Conservation (phyloP, 2,888 invertebrate genomes). For the Andrena bucephala region DNA sequence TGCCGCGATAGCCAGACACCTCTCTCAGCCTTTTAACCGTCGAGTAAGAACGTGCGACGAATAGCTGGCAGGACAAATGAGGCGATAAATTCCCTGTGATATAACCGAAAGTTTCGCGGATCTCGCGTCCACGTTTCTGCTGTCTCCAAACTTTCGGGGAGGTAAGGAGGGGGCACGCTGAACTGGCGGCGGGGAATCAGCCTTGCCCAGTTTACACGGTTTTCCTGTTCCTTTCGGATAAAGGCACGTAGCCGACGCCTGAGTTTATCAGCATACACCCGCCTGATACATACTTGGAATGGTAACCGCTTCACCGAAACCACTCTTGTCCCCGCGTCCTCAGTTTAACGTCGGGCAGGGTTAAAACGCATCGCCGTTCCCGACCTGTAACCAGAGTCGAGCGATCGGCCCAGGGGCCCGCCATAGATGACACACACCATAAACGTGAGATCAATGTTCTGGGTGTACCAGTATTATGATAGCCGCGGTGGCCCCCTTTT, state of each 20-base stretch:
- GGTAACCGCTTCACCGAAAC: too few species aligned
- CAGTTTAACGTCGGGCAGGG: neutral
- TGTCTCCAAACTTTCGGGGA: constrained; percentile 44
- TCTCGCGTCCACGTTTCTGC: constrained; percentile 44
- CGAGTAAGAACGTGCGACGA: constrained; percentile 80
- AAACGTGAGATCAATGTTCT: constrained; percentile 75
- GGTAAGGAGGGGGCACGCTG: neutral
- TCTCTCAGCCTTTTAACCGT: constrained; percentile 66
- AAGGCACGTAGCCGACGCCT: neutral
- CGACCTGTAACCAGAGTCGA: constrained; percentile 47
- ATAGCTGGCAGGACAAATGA: constrained; percentile 74
- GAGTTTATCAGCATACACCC: too few species aligned
- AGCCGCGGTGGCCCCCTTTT: constrained; percentile 80
- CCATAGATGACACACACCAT: constrained; percentile 60
- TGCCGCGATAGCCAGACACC: constrained; percentile 65
- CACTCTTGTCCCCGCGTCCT: too few species aligned
- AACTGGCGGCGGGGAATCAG: constrained; percentile 18
- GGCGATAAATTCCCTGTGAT: constrained; percentile 71
- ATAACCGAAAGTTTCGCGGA: constrained; percentile 71
- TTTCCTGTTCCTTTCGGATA: neutral
- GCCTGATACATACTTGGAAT: too few species aligned
- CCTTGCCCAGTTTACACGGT: neutral
- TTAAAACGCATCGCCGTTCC: neutral
- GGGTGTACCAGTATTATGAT: constrained; percentile 82
- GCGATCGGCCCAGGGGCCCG: constrained; percentile 53